phyloP scores from a whole-genome alignment of 2,888 invertebrate species.

The Lysandra coridon region DNA sequence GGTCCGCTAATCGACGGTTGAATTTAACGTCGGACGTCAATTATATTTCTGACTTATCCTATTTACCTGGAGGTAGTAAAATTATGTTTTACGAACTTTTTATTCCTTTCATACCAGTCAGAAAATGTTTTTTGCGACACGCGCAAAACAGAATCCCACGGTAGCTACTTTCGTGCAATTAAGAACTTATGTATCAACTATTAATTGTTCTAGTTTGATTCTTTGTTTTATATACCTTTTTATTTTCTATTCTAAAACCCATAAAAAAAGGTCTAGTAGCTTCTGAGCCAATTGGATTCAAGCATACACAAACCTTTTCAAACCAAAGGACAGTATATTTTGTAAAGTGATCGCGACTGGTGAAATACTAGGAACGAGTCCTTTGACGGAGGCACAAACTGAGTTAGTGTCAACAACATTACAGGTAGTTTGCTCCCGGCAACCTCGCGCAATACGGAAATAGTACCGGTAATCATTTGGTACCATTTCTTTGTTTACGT shows the following conservation, averaged over 20 bases:
- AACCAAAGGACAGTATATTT: not conserved
- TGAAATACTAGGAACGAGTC: slow-evolving; percentile 5
- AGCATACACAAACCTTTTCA: not conserved
- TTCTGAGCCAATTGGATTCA: not conserved
- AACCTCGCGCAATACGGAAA: not conserved
- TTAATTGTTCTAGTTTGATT: not conserved
- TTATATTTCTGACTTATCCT: not conserved
- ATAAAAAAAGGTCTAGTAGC: not conserved
- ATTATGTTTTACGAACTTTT: not conserved
- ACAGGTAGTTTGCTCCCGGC: slow-evolving; percentile 17
- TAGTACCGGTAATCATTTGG: not conserved
- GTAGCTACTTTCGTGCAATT: no score
- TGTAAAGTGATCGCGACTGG: not conserved
- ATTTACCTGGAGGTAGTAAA: not conserved
- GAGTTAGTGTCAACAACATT: slow-evolving; percentile 25
- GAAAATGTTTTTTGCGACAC: no score
- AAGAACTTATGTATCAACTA: not conserved
- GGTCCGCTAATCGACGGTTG: not conserved
- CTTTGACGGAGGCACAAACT: slow-evolving; percentile 21
- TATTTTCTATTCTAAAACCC: not conserved
- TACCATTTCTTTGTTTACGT: slow-evolving; percentile 16
- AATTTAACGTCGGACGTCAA: not conserved
- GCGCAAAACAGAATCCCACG: no score
- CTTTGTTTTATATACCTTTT: not conserved
- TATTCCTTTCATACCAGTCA: not conserved